Base-by-base conservation (phyloP, 2,113 vertebrate genomes). In the Sarotherodon lohbergeri region DNA sequence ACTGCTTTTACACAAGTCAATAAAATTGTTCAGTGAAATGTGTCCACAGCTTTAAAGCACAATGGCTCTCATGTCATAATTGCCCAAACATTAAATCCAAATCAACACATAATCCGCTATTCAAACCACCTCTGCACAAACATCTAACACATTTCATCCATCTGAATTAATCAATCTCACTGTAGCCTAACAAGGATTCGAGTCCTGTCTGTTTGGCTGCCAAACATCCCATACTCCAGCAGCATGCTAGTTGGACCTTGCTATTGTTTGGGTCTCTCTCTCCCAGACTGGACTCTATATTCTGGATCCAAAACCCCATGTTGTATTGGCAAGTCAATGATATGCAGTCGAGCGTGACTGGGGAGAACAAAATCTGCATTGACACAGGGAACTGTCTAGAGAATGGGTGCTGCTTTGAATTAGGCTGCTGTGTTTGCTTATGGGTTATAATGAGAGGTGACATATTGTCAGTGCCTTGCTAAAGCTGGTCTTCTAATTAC, bases 391-490 rank as follows among this genome's bases (percentile, higher is more conserved):
- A 86, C 92, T 85, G 91, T 93, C 90, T 87, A 41, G 93, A 94
- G 90, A 95, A 94, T 93, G 94, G 94, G 90, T 86, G 95, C 89
- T 93, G 92, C 86, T 85, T 95, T 88, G 86, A 94, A 95, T 96
- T 95, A 96, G 92, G 84, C 91, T 86, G 83, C 92, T 71, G 83
- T 89, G 91, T 96, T 96, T 95, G 92, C 94, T 93, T 95, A 95
- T 86, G 91, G 92, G 57, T 92, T 86, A 90, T 96, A 97, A 97
- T 95, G 95, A 96, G 95, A 96, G 93, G 94, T 96, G 96, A 96
- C 96, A 90, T 96, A 96, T 96, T 96, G 96, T 96, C 95, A 96
- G 93, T 94, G 95, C 89, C 93, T 94, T 84, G 92, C 94, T 95
- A 96, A 96, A 95, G 92, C 92, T 82, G 88, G 85, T 93, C 91